phyloP scores from a whole-genome alignment of 2,888 invertebrate genomes.

The Ommatoiulus sabulosus region DNA sequence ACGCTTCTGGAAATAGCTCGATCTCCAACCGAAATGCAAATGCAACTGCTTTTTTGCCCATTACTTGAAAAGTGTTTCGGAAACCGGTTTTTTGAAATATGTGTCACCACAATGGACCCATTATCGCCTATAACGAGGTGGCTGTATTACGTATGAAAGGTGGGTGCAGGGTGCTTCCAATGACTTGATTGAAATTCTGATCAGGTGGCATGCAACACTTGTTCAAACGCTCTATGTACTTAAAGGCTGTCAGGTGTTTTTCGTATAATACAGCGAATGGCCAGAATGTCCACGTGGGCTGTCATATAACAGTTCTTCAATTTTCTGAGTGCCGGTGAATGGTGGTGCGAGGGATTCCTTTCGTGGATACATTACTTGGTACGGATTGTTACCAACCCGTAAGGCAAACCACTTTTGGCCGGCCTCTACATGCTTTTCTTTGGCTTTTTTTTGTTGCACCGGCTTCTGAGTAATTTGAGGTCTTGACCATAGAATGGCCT shows the following conservation, averaged over 20 bases:
- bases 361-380: not conserved
- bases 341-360: constrained; percentile 17
- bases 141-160: not conserved
- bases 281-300: not conserved
- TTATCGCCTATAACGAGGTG: constrained; percentile 4
- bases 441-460: not conserved
- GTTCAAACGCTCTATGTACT: not conserved
- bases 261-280: not conserved
- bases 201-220: constrained; percentile 9
- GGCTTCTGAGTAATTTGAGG: not conserved
- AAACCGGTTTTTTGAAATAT: not conserved
- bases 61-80: not conserved
- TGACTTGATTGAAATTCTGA: not conserved
- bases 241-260: not conserved
- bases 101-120: constrained; percentile 2
- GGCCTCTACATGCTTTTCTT: not conserved
- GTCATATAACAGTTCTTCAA: not conserved
- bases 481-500: not conserved
- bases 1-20: not conserved
- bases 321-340: not conserved
- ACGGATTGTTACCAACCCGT: not conserved
- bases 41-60: not conserved
- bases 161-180: not conserved
- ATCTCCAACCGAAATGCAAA: not conserved
- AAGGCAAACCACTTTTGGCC: not conserved